Conservation (phyloP, 2,797 vertebrate genomes). For the Tragelaphus eurycerus region DNA sequence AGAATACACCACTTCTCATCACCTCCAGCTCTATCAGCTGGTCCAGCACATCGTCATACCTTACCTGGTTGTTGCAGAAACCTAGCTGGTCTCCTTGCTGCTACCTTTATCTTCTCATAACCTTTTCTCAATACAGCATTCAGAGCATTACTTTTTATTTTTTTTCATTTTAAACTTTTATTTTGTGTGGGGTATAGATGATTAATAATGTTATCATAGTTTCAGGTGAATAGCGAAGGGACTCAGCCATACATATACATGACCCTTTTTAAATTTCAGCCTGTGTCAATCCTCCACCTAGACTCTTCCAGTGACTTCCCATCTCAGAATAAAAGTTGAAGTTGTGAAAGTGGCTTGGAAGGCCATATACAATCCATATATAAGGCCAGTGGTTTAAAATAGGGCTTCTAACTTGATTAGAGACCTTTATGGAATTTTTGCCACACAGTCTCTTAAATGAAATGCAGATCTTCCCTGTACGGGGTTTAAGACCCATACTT, state of each 20-base stretch:
- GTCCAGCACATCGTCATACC: background rate
- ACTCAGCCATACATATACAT: background rate
- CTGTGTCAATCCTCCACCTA: background rate
- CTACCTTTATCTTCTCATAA: background rate
- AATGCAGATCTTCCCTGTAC: background rate
- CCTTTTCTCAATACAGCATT: background rate
- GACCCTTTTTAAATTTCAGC: background rate
- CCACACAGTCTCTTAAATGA: background rate
- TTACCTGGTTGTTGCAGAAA: background rate
- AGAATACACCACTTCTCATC: background rate
- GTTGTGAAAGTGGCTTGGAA: background rate
- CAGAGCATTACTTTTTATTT: background rate
- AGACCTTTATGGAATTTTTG: background rate
- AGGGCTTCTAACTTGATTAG: background rate
- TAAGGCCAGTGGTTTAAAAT: background rate
- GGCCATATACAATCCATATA: background rate
- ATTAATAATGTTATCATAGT: background rate
- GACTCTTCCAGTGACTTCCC: background rate
- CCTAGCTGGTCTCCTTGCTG: background rate
- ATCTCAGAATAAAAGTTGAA: background rate
- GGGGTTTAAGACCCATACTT: background rate
- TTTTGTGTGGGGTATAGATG: background rate
- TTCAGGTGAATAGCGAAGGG: background rate
- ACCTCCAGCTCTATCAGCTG: background rate
- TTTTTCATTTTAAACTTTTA: background rate